Evolutionary conservation across 2,113 vertebrate genomes (phyloP).

Genomic region (Oryzias woworae): DNA sequence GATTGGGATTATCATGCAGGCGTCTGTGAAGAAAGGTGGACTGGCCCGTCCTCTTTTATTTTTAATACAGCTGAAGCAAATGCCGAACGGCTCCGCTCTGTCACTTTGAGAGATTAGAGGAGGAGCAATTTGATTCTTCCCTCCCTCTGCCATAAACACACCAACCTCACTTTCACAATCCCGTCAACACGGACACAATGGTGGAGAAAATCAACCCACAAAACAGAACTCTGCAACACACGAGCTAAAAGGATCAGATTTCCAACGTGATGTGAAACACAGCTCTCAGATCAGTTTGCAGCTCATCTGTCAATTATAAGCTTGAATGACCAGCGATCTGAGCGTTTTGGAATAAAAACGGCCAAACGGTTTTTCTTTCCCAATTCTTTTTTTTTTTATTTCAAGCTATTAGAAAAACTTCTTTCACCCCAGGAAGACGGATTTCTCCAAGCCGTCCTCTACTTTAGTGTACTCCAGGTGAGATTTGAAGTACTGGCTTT

Average conservation of each 20-base stretch:
- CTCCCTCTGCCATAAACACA: not conserved
- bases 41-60: slow-evolving; percentile 46
- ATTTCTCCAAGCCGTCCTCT: slow-evolving; percentile 78
- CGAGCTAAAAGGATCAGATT: slow-evolving; percentile 50
- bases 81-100: slow-evolving; percentile 36
- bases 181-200: slow-evolving; percentile 32
- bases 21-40: slow-evolving; percentile 73
- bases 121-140: slow-evolving; percentile 53
- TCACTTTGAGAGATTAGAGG: slow-evolving; percentile 70
- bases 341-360: slow-evolving; percentile 5
- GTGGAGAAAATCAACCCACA: slow-evolving; percentile 24
- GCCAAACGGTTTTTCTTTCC: slow-evolving; percentile 5
- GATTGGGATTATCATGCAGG: slow-evolving; percentile 79
- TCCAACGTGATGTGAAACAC: slow-evolving; percentile 52
- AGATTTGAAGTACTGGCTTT: slow-evolving; percentile 75
- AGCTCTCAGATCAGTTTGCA: slow-evolving; percentile 50
- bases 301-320: slow-evolving; percentile 38
- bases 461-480: slow-evolving; percentile 80
- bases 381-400: slow-evolving; percentile 29
- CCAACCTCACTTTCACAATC: slow-evolving; percentile 23
- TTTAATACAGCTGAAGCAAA: slow-evolving; percentile 45
- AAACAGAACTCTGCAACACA: slow-evolving; percentile 30
- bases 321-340: slow-evolving; percentile 10
- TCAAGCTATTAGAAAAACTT: slow-evolving; percentile 27
- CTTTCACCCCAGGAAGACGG: slow-evolving; percentile 68